Base-by-base conservation (phyloP, 2,888 invertebrate genomes). In the Drosophila mayaguana region DNA sequence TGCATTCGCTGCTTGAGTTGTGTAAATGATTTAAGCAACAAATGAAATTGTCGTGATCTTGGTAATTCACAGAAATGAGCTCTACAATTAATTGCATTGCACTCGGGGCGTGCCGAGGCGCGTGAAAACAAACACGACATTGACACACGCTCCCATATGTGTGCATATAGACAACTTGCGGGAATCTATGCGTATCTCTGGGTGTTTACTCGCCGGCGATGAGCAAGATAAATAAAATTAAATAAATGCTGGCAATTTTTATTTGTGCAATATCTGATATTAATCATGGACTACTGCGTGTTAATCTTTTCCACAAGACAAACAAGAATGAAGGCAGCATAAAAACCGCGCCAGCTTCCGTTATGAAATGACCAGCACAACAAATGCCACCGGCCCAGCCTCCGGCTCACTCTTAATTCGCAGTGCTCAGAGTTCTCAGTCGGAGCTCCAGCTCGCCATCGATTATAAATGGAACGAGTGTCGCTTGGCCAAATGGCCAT, bases 191-290 rank as follows among this genome's bases (percentile, higher is more conserved):
- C 43, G 56, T 62, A 55, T 62, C 61, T 55, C 28, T 12, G 66
- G 59, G 74, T 62, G 57, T 78, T 71, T 74, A 38, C 59, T 53
- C 59, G 57, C 28, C 11, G 42, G 64, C 67, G 67, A 65, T 72
- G 75, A 67, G 68, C 66, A 67, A 69, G 43, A 60, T 54, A 70
- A 71, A 81, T 71, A 78, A 54, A 53, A 63, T 60, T 42, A 78
- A 72, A 72, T 81, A 81, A 78, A 78, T 80, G 75, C 72, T 72
- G 53, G 72, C 75, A 70, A 85, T 80, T 83, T 82, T 78, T 82
- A 84, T 77, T 82, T 87, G 65, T 81, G 78, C 78, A 80, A 85
- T 81, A 81, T 80, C 70, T 63, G 61, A 75, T 65, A 85, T 88
- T 80, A 85, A 85, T 88, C 88, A 78, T 68, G 61, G 69, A 68